These are phyloP conservation scores for Labeo rohita DNA, from an alignment of 2,113 vertebrate species.

Conservation along the genomic window DNA sequence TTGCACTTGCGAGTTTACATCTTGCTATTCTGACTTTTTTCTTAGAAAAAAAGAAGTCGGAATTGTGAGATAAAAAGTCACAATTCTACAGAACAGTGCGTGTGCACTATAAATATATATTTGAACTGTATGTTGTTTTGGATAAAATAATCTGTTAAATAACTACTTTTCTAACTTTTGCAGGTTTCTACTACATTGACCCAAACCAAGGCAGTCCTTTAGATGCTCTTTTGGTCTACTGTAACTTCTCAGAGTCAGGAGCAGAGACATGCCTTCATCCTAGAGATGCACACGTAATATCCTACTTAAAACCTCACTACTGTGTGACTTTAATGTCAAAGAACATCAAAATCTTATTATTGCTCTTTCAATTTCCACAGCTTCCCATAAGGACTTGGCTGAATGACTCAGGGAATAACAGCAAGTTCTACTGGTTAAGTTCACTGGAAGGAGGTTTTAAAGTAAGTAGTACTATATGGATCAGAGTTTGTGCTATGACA, in stretches of 20 bases:
- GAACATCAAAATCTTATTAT: slow-evolving; percentile 20
- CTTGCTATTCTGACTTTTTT: no score
- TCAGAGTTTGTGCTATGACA: not conserved
- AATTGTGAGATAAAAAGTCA: no score
- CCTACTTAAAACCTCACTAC: slow-evolving; percentile 4
- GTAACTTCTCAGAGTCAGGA: slow-evolving; percentile 81
- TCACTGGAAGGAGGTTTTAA: slow-evolving; percentile 78
- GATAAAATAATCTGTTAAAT: not conserved
- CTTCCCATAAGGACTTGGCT: slow-evolving; percentile 84
- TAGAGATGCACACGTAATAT: slow-evolving; percentile 75
- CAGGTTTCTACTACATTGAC: slow-evolving; percentile 90
- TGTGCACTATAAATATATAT: not conserved
- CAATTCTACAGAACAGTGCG: not conserved
- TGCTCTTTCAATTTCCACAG: slow-evolving; percentile 62
- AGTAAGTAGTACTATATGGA: slow-evolving; percentile 65
- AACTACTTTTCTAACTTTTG: slow-evolving; percentile 20
- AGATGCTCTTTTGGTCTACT: slow-evolving; percentile 83
- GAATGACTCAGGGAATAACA: slow-evolving; percentile 64
- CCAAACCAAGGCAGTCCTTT: slow-evolving; percentile 87
- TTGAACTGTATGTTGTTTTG: not conserved
- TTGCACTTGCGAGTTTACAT: no score
- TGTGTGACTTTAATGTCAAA: slow-evolving; percentile 3
- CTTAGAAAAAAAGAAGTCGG: no score
- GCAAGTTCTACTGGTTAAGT: slow-evolving; percentile 85
- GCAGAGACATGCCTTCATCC: slow-evolving; percentile 85